Percentiles rank a stretch among this genome's conserved stretches.
Evolutionary conservation across 2,888 invertebrate genomes (phyloP).

Genomic region (Therioaphis trifolii): DNA sequence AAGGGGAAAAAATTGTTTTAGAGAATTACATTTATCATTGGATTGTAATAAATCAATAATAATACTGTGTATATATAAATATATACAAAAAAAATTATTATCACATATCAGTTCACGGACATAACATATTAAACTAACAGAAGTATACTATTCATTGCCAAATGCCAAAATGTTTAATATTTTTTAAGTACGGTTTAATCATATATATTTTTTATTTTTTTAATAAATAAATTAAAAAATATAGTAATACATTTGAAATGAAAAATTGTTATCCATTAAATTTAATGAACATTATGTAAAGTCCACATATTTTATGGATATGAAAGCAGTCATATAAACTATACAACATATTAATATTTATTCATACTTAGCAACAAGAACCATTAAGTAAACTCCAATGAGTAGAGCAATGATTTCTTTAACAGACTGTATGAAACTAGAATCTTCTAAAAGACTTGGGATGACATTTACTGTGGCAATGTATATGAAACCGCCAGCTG

Average conservation of each 20-base stretch:
- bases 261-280: slow-evolving; percentile 3
- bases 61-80: neutral
- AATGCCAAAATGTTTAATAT: neutral
- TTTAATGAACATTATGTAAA: neutral
- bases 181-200: neutral
- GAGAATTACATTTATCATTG: neutral
- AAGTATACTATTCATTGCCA: neutral
- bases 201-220: neutral
- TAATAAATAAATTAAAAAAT: neutral
- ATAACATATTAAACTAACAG: neutral
- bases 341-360: slow-evolving; percentile 68
- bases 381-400: slow-evolving; percentile 94
- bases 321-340: neutral
- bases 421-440: slow-evolving; percentile 86
- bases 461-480: slow-evolving; percentile 99
- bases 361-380: slow-evolving; percentile 86
- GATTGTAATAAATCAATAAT: neutral
- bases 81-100: slow-evolving; percentile 3
- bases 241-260: neutral
- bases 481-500: slow-evolving; percentile 99
- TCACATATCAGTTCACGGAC: slow-evolving; percentile 16
- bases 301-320: neutral
- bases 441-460: slow-evolving; percentile 93
- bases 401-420: slow-evolving; percentile 91
- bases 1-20: neutral